Conservation (phyloP, 2,797 vertebrate genomes). For the Poliocrania exsul region DNA sequence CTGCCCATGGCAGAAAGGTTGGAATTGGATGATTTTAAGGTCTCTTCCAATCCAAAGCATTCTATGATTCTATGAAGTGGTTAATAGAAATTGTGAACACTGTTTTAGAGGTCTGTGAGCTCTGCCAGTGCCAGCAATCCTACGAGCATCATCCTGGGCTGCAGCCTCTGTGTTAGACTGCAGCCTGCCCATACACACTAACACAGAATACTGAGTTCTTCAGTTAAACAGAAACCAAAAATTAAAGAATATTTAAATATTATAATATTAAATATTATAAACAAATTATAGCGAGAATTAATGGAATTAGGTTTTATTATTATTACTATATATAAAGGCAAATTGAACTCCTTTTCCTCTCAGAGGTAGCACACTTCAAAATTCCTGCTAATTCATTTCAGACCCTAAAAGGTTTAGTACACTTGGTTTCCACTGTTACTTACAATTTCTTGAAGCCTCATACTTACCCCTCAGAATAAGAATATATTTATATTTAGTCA, state of each 20-base stretch:
- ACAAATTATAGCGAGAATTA: neutral
- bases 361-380: neutral
- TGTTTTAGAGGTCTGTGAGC: neutral
- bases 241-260: neutral
- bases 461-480: no score
- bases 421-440: neutral
- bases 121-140: neutral
- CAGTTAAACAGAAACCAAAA: neutral
- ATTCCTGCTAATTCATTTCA: neutral
- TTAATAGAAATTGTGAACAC: neutral
- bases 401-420: neutral
- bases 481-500: neutral
- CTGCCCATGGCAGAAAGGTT: accelerated
- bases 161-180: neutral
- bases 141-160: neutral
- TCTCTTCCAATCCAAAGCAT: neutral
- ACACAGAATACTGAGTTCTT: neutral
- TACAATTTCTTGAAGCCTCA: neutral
- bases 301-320: neutral
- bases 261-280: neutral
- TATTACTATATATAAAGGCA: neutral
- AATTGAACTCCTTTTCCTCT: neutral
- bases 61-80: neutral
- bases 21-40: neutral
- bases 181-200: neutral